A percentile compares a stretch with the other conserved stretches of the same genome.
phyloP scores from a whole-genome alignment of 2,797 vertebrate species.

The Chelmon rostratus region DNA sequence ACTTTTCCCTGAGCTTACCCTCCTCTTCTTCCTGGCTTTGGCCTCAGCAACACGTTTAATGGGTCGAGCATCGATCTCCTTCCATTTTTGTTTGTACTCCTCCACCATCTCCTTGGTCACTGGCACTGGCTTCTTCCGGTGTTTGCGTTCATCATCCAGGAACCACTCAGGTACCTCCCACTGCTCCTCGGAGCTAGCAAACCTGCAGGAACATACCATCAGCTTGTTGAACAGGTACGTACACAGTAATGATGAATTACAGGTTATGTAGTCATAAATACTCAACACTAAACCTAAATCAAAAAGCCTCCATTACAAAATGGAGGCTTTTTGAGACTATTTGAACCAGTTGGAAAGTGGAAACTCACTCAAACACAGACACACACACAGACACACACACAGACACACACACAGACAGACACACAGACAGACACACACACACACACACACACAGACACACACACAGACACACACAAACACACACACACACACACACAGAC shows the following conservation, averaged over 20 bases:
- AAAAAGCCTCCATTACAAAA: too few relatives aligned
- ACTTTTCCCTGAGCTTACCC: constrained; percentile 78
- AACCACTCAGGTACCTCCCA: constrained; percentile 95
- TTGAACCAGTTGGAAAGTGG: not conserved
- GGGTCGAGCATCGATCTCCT: constrained; percentile 94
- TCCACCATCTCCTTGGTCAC: constrained; percentile 92
- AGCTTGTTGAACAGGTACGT: not conserved
- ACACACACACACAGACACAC: constrained; percentile 2
- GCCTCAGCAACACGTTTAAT: constrained; percentile 97
- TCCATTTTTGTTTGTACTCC: constrained; percentile 93
- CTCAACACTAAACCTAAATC: too few relatives aligned
- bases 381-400: too few relatives aligned
- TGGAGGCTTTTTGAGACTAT: too few relatives aligned
- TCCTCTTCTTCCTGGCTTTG: constrained; percentile 94
- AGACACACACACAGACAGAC: too few relatives aligned
- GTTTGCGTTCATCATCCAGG: constrained; percentile 90
- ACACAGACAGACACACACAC: not conserved
- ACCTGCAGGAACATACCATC: constrained; percentile 79
- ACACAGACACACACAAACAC: too few relatives aligned
- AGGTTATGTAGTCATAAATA: too few relatives aligned
- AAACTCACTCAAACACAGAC: not conserved
- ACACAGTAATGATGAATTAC: too few relatives aligned
- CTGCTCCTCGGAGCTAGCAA: constrained; percentile 88
- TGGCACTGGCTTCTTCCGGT: constrained; percentile 89
- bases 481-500: too few relatives aligned